phyloP scores from a whole-genome alignment of 2,888 invertebrate species.

The Pseudococcus jackbeardsleyi region DNA sequence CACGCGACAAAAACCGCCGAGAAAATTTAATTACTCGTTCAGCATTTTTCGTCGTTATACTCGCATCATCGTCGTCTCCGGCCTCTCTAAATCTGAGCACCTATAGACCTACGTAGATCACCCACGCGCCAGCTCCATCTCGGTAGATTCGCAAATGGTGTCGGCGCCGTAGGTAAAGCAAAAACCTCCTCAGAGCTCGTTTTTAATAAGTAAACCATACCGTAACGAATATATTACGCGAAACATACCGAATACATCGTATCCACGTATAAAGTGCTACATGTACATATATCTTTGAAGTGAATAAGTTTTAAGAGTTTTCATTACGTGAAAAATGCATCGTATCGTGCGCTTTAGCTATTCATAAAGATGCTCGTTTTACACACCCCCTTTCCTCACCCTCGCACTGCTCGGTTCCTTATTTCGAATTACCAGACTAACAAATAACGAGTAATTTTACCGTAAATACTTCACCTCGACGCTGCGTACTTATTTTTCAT shows the following conservation, averaged over 20 bases:
- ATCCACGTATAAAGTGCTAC: not conserved
- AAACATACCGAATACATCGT: not conserved
- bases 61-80: not conserved
- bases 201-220: constrained; percentile 20
- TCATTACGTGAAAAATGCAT: constrained; percentile 20
- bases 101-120: not conserved
- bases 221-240: not conserved
- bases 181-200: not conserved
- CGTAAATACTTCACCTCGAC: not conserved
- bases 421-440: not conserved
- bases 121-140: not conserved
- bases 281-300: constrained; percentile 3
- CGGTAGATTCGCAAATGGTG: too few species aligned
- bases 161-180: too few species aligned
- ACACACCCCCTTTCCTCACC: not conserved
- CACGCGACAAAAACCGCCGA: constrained; percentile 37
- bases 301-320: constrained; percentile 27
- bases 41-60: constrained; percentile 25
- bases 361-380: constrained; percentile 25
- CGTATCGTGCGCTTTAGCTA: not conserved
- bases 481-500: not conserved
- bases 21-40: constrained; percentile 35
- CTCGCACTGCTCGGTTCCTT: not conserved
- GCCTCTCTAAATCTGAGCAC: not conserved
- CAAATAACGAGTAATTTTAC: constrained; percentile 21